Base-by-base conservation (phyloP, 2,888 invertebrate genomes). In the Rugalucina vietnamica region DNA sequence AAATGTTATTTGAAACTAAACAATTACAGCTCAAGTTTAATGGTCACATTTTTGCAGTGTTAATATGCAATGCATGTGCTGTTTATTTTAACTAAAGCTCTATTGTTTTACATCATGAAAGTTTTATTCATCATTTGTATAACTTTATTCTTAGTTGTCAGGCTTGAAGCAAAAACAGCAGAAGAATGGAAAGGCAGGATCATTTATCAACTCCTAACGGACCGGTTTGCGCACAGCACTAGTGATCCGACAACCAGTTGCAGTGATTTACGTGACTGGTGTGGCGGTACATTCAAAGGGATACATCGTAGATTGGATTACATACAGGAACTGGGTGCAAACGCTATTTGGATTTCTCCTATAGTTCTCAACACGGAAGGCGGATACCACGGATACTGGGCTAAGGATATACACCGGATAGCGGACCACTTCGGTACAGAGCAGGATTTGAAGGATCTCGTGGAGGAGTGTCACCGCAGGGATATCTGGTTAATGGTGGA, bases 401-500 rank as follows among this genome's bases (percentile, higher is more conserved):
- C 89, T 24, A 86, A 89, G 77, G 76, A 91, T 76, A 82, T 91
- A 0, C 81, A 87, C 79, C 72, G 78, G 10, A 78, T 91, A 5
- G 87, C 90, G 50, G 76, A 75, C 4, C 75, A 88, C 70, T 90
- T 88, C 76, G 91, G 91, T 24, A 88, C 82, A 0, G 81, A 86
- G 36, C 77, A 88, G 14, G 90, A 90, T 57, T 77, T 91, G 39
- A 49, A 75, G 49, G 74, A 79, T 54, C 77, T 91, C 50, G 77
- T 91, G 5, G 50, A 76, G 0, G 89, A 77, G 49, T 89, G 89
- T 72, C 91, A 90, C 65, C 76, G 78, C 29, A 82, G 85, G 69
- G 89, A 90, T 74, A 87, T 91, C 34, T 91, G 91, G 91, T 88
- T 91, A 18, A 91, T 91, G 91, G 79, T 90, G 60, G 91, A 91